These are phyloP conservation scores for Diglossa cyanea DNA, from an alignment of 2,797 vertebrate genomes.

Conservation along the genomic window DNA sequence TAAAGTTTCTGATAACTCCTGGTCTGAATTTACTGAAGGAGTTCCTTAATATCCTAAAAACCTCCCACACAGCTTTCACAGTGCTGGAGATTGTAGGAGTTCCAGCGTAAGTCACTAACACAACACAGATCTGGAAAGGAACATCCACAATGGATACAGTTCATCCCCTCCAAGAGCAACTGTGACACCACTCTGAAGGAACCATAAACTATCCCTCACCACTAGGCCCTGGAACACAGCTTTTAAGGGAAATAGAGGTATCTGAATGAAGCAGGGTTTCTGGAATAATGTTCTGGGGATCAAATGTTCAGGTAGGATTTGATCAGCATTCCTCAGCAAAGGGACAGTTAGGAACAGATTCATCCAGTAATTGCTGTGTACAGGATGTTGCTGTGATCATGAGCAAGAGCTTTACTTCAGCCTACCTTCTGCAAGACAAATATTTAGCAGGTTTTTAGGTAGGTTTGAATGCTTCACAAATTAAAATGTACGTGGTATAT, in stretches of 20 bases:
- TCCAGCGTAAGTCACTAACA: not conserved
- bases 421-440: not conserved
- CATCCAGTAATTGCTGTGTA: accelerated
- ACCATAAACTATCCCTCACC: not conserved
- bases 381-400: accelerated
- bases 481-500: not conserved
- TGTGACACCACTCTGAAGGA: not conserved
- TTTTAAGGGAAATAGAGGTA: not conserved
- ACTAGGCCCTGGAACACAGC: not conserved
- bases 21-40: not conserved
- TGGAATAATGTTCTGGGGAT: not conserved
- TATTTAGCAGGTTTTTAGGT: not conserved
- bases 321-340: not conserved
- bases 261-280: not conserved
- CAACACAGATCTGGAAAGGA: not conserved
- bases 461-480: not conserved
- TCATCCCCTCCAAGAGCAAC: not conserved
- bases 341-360: not conserved
- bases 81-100: not conserved
- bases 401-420: not conserved
- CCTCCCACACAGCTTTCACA: not conserved
- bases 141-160: not conserved
- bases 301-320: not conserved
- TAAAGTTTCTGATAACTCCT: not conserved
- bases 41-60: not conserved